Percentiles rank a stretch among this genome's conserved stretches.
phyloP scores from a whole-genome alignment of 2,113 vertebrate species.

The zebrafish (Danio rerio) region GRCz12tu NC_133184.1:28222001-28222500 shows the following conservation, averaged over 20 bases:
- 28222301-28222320: neutral
- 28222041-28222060: neutral
- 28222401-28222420: neutral
- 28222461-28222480: neutral
- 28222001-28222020: neutral
- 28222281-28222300: neutral
- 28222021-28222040: neutral
- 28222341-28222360: neutral
- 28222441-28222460: neutral
- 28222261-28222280: neutral
- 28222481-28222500: neutral
- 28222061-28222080: neutral
- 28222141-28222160: neutral
- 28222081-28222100: neutral
- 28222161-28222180: neutral
- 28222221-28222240: neutral
- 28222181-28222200: neutral
- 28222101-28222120: slow-evolving; percentile 32
- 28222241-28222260: neutral
- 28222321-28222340: neutral
- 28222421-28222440: no score
- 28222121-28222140: neutral
- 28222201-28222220: neutral
- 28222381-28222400: neutral
- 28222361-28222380: neutral